Percentiles rank a stretch among this genome's conserved stretches.
phyloP scores from a whole-genome alignment of 1,140 invertebrate species.

The Conopomorpha cramerella region DNA sequence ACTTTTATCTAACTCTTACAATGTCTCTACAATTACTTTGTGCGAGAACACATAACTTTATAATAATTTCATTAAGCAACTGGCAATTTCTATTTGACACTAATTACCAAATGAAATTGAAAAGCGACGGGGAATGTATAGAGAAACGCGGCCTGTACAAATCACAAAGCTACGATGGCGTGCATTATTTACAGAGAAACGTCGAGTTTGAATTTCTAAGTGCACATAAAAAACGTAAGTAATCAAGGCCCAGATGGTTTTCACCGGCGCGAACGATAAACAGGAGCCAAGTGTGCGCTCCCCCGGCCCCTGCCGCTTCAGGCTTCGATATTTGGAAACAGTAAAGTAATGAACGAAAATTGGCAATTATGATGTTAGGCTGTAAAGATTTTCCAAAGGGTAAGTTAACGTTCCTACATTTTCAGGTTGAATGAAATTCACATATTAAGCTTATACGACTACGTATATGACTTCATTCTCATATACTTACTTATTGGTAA shows the following conservation, averaged over 20 bases:
- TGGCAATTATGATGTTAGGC: slow-evolving; percentile 14
- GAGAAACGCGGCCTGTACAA: too few species aligned
- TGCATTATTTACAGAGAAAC: slow-evolving; percentile 17
- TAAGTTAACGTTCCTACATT: background rate
- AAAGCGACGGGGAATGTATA: too few species aligned
- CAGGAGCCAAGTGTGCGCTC: slow-evolving; percentile 28
- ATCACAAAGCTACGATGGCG: slow-evolving; percentile 15
- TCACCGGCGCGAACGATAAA: slow-evolving; percentile 34
- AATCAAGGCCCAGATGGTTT: slow-evolving; percentile 40
- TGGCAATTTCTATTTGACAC: background rate
- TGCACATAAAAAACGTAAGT: slow-evolving; percentile 40
- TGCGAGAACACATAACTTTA: background rate
- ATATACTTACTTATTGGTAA: too few species aligned
- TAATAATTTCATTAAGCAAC: background rate
- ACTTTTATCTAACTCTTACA: background rate
- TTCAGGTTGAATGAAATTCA: background rate
- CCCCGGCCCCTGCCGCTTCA: slow-evolving; percentile 34
- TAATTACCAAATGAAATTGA: slow-evolving; percentile 13
- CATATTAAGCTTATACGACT: too few species aligned
- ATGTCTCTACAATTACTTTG: background rate
- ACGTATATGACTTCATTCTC: too few species aligned
- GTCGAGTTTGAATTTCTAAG: slow-evolving; percentile 19
- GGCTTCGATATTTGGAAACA: slow-evolving; percentile 31
- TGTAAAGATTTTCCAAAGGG: slow-evolving; percentile 10
- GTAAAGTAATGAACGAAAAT: slow-evolving; percentile 24